phyloP scores from a whole-genome alignment of 2,888 invertebrate species.

The Eilema griseolum region DNA sequence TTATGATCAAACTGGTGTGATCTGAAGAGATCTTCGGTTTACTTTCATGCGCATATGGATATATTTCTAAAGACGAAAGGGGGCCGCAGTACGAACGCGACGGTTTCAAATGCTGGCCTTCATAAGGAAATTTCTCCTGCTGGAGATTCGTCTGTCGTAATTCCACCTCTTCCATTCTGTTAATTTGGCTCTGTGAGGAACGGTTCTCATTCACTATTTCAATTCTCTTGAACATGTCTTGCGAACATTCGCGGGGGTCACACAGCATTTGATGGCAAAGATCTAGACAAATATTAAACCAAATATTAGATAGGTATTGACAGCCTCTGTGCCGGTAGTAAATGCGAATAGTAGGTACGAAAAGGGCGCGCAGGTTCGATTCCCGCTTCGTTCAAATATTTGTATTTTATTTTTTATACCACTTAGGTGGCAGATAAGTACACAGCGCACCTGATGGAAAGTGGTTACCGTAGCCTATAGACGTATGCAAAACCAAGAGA shows the following conservation, averaged over 20 bases:
- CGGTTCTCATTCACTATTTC: not conserved
- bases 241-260: not conserved
- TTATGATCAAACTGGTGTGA: not conserved
- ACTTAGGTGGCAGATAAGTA: no score
- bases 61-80: not conserved
- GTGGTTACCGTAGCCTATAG: no score
- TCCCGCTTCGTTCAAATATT: no score
- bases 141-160: conserved; percentile 7
- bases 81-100: not conserved
- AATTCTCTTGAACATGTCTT: not conserved
- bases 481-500: no score
- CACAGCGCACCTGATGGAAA: no score
- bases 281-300: not conserved
- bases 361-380: no score
- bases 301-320: not conserved
- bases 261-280: conserved; percentile 3
- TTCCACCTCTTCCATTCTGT: conserved; percentile 10
- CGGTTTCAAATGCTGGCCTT: not conserved
- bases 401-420: no score
- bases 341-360: no score
- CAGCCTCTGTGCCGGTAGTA: no score
- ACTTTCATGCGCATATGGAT: conserved; percentile 13
- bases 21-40: not conserved
- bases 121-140: not conserved
- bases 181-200: not conserved